Percentiles rank a stretch among this genome's conserved stretches.
Conservation (phyloP, 1,140 invertebrate genomes). For the Conus betulinus region DNA sequence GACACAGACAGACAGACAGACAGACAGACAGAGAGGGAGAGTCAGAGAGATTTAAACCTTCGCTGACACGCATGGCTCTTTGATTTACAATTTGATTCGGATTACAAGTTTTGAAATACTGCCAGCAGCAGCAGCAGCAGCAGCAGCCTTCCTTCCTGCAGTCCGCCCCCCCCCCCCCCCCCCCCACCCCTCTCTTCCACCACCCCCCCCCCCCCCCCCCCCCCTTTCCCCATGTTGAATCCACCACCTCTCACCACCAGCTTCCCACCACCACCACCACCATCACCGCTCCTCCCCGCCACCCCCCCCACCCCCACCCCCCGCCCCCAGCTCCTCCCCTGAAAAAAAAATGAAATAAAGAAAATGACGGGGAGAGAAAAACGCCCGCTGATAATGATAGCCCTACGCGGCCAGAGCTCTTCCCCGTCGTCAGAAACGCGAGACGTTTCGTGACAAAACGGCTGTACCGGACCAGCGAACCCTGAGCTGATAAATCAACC, state of each 20-base stretch:
- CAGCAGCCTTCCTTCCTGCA: neutral
- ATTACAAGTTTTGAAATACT: neutral
- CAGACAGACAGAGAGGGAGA: neutral
- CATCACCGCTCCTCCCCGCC: neutral
- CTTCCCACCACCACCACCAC: neutral
- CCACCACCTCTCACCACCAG: no score
- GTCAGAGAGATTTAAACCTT: neutral
- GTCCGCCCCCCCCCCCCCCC: neutral
- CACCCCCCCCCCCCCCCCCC: neutral
- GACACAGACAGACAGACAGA: neutral
- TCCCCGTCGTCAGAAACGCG: neutral
- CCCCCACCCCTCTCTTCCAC: neutral
- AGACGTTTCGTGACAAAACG: constrained; percentile 2
- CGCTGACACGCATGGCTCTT: neutral
- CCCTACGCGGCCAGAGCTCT: neutral
- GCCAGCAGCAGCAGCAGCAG: neutral
- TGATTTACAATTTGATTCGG: neutral
- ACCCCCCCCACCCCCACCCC: neutral
- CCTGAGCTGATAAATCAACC: neutral
- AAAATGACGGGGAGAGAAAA: neutral
- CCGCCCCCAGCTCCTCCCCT: neutral
- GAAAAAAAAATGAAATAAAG: neutral
- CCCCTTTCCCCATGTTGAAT: neutral
- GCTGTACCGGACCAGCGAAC: neutral
- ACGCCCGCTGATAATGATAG: neutral